Evolutionary conservation across 1,140 invertebrate genomes (phyloP).

Genomic region (Globodera rostochiensis): DNA sequence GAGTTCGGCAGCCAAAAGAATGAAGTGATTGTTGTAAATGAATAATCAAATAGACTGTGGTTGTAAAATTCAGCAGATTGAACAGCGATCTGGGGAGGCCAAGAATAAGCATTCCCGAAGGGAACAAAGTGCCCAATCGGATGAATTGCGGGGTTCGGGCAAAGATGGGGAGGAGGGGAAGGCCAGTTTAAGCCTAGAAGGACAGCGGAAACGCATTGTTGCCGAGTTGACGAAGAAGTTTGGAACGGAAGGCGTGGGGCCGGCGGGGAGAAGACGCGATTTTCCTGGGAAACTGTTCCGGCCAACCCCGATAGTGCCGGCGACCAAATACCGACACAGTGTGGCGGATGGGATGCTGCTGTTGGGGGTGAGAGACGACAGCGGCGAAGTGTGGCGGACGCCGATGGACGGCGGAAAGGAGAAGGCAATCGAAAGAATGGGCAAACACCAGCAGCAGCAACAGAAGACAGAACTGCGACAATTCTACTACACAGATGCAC

Average conservation of each 20-base stretch:
- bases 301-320: conserved; percentile 20
- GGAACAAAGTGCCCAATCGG: neutral
- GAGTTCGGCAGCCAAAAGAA: neutral
- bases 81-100: too few species aligned
- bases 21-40: neutral
- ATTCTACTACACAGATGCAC: conserved; percentile 1
- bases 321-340: conserved; percentile 19
- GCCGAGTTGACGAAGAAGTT: neutral
- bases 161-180: neutral
- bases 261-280: neutral
- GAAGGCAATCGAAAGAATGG: neutral
- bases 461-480: neutral
- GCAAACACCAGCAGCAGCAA: neutral
- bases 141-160: too few species aligned
- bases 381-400: neutral
- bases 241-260: neutral
- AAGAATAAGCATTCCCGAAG: neutral
- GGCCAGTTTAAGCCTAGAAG: neutral
- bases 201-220: neutral
- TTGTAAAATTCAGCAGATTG: too few species aligned
- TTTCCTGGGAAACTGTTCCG: conserved; percentile 5
- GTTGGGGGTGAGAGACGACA: neutral
- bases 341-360: conserved; percentile 26
- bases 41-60: too few species aligned
- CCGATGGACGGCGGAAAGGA: neutral